Evolutionary conservation across 30 jellyfish, hydroid and myxozoan species (phyloP), one percentile per base, ranked within the genome.

Genomic region (Aurelia sp.): DNA sequence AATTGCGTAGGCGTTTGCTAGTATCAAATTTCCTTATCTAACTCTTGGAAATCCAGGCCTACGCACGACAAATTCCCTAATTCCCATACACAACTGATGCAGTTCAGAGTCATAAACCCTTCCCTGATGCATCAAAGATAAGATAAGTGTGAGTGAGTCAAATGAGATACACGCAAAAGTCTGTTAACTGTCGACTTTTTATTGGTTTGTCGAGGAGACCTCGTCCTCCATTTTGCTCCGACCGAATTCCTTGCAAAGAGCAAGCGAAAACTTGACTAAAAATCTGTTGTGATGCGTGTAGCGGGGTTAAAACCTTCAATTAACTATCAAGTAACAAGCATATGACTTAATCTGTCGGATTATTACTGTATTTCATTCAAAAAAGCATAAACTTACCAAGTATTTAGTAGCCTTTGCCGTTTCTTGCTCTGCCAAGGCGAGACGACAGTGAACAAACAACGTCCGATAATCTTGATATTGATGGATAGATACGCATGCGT

Each of bases 401-500:
- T 2, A 51, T 52, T 27, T 76, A 76, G 47, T 74, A 50, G 35
- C 78, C 78, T 61, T 78, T 40, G 19, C 85, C 61, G 55, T 37
- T 61, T 48, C 44, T 71, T 65, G 69, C 72, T 69, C 71, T 62
- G 80, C 52, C 65, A 52, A 82, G 81, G 91, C 76, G 78, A 70
- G 85, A 67, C 78, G 40, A 27, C 76, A 57, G 66, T 33, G 76
- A 40, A 69, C 91, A 59, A 82, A 82, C 85, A 82, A 68, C 91
- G 50, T 44, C 50, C 71, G 75, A 81, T 69, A 66, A 82, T 74
- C 81, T 74, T 44, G 73, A 82, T 74, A 70, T 82, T 62, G 68
- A 71, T 82, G 5, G 60, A 61, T 11, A 15, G 67, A 69, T 70
- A 70, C 91, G 91, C 91, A 82, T 82, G 91, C 85, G 91, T 78